Evolutionary conservation across 2,113 vertebrate genomes (phyloP).

Genomic region (Gasterosteus aculeatus): DNA sequence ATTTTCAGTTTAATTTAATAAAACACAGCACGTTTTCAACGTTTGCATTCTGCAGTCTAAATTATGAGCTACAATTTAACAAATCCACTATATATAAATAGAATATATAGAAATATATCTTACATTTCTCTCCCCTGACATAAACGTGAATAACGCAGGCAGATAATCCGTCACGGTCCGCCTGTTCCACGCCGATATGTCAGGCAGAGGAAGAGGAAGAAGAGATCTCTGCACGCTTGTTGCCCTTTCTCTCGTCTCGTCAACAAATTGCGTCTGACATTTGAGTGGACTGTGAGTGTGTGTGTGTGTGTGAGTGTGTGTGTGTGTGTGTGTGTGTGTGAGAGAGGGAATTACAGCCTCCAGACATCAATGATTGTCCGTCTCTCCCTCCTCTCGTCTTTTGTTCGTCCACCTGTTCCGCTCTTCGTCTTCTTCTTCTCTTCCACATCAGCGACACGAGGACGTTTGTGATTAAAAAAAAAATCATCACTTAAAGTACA

Average conservation of each 20-base stretch:
- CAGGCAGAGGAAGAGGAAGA: conserved; percentile 19
- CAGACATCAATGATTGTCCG: conserved; percentile 48
- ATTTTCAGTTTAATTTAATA: too few species aligned
- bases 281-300: conserved; percentile 70
- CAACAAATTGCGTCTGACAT: conserved; percentile 87
- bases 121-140: neutral
- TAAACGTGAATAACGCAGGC: conserved; percentile 8
- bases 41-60: too few species aligned
- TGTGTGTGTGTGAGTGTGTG: conserved; percentile 19
- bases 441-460: too few species aligned
- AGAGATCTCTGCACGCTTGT: conserved; percentile 50
- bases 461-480: neutral
- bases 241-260: conserved; percentile 77
- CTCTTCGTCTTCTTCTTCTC: neutral
- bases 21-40: too few species aligned
- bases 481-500: neutral
- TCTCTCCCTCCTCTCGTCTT: conserved; percentile 22
- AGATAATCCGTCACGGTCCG: conserved; percentile 18
- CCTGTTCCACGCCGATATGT: conserved; percentile 53
- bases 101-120: too few species aligned
- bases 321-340: neutral
- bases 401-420: conserved; percentile 33
- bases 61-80: too few species aligned
- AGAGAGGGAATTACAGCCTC: conserved; percentile 29
- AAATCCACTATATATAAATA: too few species aligned